A percentile compares a stretch with the other conserved stretches of the same genome.
Evolutionary conservation across 2,888 invertebrate genomes (phyloP).

Genomic region (Campoletis raptor): DNA sequence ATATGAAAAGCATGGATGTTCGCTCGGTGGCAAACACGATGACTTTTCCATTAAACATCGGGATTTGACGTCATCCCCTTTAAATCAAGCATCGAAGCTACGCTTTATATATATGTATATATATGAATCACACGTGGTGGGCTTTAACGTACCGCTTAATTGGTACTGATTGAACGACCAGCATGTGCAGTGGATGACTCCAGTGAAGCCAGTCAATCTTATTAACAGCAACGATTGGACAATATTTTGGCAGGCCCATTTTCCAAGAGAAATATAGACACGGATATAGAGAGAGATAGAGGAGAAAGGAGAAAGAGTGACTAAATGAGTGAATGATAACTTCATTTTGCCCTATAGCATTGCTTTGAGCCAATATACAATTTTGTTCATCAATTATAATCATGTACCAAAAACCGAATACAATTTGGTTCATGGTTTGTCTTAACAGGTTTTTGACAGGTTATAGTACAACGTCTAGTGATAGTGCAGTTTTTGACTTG

Average conservation of each 20-base stretch:
- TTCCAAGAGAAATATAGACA: neutral
- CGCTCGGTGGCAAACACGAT: conserved; percentile 57
- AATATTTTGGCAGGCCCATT: conserved; percentile 73
- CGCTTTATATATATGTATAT: conserved; percentile 6
- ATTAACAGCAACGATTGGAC: conserved; percentile 72
- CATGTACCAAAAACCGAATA: no score
- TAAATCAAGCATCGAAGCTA: conserved; percentile 63
- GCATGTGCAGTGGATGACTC: conserved; percentile 21
- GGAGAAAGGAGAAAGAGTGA: neutral
- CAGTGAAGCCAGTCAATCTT: conserved; percentile 69
- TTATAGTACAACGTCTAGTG: no score
- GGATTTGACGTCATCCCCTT: conserved; percentile 67
- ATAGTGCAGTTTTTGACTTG: no score
- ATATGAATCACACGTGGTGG: conserved; percentile 55
- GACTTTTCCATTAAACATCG: conserved; percentile 69
- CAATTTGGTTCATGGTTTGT: no score
- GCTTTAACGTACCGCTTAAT: conserved; percentile 65
- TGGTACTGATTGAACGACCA: conserved; percentile 61
- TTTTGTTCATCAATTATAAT: no score
- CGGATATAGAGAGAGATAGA: neutral
- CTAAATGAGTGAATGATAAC: neutral
- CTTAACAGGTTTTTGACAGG: no score
- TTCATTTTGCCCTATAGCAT: no score
- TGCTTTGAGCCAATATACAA: no score
- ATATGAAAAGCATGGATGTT: neutral